phyloP scores from a whole-genome alignment of 2,113 vertebrate genomes.

The Dasyprocta punctata region DNA sequence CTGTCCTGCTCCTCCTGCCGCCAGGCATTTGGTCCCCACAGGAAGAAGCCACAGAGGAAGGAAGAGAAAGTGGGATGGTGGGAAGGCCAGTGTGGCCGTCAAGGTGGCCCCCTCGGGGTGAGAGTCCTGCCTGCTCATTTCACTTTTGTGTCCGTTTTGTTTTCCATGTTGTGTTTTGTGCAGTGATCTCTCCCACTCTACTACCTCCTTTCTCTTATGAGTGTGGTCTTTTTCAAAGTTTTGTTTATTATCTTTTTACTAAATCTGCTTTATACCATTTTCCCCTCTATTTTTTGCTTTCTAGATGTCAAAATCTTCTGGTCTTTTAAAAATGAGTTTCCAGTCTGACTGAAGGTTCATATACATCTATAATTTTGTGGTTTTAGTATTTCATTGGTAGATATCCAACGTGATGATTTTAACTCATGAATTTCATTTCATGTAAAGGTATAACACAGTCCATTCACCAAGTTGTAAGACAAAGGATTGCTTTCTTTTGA shows the following conservation, averaged over 20 bases:
- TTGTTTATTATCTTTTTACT: not conserved
- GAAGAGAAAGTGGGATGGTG: not conserved
- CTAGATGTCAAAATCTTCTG: not conserved
- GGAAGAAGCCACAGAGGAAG: not conserved
- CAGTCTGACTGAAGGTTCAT: not conserved
- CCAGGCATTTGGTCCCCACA: conserved; percentile 2
- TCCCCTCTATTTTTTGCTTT: not conserved
- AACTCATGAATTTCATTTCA: conserved; percentile 29
- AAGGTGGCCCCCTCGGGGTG: not conserved
- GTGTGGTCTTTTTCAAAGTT: not conserved
- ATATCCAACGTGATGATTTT: not conserved
- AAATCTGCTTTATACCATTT: not conserved
- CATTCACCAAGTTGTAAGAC: not conserved
- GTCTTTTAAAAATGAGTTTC: conserved; percentile 15
- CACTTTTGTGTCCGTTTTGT: not conserved
- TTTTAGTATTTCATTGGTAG: not conserved
- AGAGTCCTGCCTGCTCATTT: not conserved
- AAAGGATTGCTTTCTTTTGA: not conserved
- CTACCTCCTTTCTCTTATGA: not conserved
- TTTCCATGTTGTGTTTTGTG: not conserved
- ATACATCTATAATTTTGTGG: not conserved
- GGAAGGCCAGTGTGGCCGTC: not conserved
- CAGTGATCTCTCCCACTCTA: not conserved
- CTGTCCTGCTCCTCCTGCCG: not conserved
- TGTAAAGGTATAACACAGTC: not conserved